phyloP scores from a whole-genome alignment of 2,113 vertebrate genomes.

The Poeciliopsis occidentalis region DNA sequence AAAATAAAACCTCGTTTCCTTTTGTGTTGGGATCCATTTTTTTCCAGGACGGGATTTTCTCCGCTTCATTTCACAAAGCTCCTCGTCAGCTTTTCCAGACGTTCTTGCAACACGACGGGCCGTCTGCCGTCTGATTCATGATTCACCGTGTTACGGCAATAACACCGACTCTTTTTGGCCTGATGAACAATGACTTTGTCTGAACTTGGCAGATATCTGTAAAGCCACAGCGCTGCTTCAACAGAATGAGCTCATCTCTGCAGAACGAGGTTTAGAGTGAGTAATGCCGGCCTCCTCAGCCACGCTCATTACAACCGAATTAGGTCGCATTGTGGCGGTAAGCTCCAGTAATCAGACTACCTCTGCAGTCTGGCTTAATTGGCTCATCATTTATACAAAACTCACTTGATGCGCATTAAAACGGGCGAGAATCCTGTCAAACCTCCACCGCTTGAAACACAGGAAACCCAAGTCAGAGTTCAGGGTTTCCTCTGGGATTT shows the following conservation, averaged over 20 bases:
- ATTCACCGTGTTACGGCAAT: slow-evolving; percentile 65
- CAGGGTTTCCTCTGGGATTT: neutral
- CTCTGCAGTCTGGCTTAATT: slow-evolving; percentile 64
- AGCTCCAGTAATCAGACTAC: slow-evolving; percentile 70
- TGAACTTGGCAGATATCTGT: slow-evolving; percentile 52
- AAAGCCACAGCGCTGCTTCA: slow-evolving; percentile 33
- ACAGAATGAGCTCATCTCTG: slow-evolving; percentile 54
- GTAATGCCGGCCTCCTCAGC: slow-evolving; percentile 62
- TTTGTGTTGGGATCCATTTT: neutral
- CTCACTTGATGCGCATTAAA: slow-evolving; percentile 44
- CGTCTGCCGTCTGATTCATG: slow-evolving; percentile 33
- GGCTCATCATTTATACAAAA: slow-evolving; percentile 67
- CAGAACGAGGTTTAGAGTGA: slow-evolving; percentile 54
- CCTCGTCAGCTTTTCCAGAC: slow-evolving; percentile 68
- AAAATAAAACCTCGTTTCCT: neutral
- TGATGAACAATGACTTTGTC: slow-evolving; percentile 62
- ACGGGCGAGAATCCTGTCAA: slow-evolving; percentile 39
- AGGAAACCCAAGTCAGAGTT: slow-evolving; percentile 1
- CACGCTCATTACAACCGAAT: slow-evolving; percentile 65
- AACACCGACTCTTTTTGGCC: slow-evolving; percentile 39
- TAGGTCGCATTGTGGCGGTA: slow-evolving; percentile 55
- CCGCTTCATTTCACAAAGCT: slow-evolving; percentile 44
- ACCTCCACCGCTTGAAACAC: slow-evolving; percentile 20
- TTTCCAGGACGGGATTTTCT: neutral
- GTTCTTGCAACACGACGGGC: slow-evolving; percentile 43